Evolutionary conservation across 1,140 invertebrate genomes (phyloP), one percentile per base, ranked within the genome.

Genomic region (Melitaea cinxia): DNA sequence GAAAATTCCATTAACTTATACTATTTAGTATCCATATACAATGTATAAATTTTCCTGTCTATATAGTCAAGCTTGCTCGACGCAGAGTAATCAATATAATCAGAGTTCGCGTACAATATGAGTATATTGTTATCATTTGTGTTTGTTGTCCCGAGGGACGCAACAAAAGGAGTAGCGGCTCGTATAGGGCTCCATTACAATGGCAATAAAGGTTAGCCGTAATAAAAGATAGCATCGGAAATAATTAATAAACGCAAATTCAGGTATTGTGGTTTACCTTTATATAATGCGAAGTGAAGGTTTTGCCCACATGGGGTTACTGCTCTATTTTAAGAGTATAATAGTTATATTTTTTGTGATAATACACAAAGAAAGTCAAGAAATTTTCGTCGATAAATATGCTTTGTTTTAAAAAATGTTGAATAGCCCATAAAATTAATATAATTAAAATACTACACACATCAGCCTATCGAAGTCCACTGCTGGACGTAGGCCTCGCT

Each of bases 81-180:
- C 53, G 39, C 12, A 17, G 52, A 54, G 52, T 56, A 58, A 58
- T 65, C 54, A 65, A 53, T 58, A 64, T 65, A 70, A 70, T 54
- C 63, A 42, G 30, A 28, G 28, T 56, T 62, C 37, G 58, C 30
- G 39, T 59, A 70, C 55, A 65, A 57, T 52, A 53, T 63, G 26
- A 30, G 21, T 54, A 14, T 52, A 54, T 71, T 71, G 69, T 71
- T 67, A 55, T 23, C 45, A 64, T 71, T n/a, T 71, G 65, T 67
- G 23, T 37, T n/a, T 57, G 57, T 19, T 35, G 68, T 55, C 63
- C 59, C 64, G 59, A 35, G 45, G 24, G 55, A 62, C 52, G 35
- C 63, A 70, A 70, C 68, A 71, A 71, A 59, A 64, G 49, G 17
- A 61, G 59, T 63, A 55, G 50, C n/a, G 55, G 60, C 59, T 61